Percentiles rank a stretch among this genome's conserved stretches.
Conservation (phyloP, 1,140 invertebrate species). For the Tetramorium alpestre region DNA sequence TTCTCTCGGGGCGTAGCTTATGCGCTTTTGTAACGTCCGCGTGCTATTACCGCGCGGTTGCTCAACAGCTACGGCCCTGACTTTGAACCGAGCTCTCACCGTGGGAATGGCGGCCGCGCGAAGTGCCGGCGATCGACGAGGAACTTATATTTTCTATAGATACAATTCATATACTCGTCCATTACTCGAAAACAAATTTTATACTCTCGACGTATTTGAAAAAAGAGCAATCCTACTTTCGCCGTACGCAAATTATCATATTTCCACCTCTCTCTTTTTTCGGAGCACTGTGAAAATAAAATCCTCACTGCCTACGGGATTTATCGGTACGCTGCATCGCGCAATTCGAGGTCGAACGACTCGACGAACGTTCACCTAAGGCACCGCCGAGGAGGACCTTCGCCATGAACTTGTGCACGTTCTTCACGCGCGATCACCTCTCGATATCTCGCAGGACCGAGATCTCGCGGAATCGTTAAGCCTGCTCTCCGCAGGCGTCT, state of each 20-base stretch:
- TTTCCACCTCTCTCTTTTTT: background rate
- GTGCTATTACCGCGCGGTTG: constrained; percentile 58
- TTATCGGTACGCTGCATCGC: background rate
- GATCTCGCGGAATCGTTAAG: constrained; percentile 41
- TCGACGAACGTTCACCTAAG: constrained; percentile 41
- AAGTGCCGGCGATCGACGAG: constrained; percentile 34
- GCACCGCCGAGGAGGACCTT: constrained; percentile 63
- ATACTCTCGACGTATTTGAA: background rate
- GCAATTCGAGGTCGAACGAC: constrained; percentile 18
- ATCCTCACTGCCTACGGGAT: constrained; percentile 2
- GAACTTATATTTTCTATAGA: constrained; percentile 11
- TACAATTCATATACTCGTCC: background rate
- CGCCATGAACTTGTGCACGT: constrained; percentile 37
- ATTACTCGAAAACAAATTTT: background rate
- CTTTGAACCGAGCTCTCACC: constrained; percentile 73
- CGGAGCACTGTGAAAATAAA: background rate
- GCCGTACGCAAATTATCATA: background rate
- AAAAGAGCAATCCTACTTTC: background rate
- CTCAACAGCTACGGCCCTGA: constrained; percentile 75
- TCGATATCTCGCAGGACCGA: background rate
- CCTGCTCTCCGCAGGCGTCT: background rate
- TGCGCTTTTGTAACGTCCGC: constrained; percentile 45
- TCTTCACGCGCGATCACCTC: constrained; percentile 8
- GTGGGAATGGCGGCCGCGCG: constrained; percentile 67
- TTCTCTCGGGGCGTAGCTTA: background rate